phyloP scores from a whole-genome alignment of 92 coral and sea anemone genomes.

The Micromussa lordhowensis region DNA sequence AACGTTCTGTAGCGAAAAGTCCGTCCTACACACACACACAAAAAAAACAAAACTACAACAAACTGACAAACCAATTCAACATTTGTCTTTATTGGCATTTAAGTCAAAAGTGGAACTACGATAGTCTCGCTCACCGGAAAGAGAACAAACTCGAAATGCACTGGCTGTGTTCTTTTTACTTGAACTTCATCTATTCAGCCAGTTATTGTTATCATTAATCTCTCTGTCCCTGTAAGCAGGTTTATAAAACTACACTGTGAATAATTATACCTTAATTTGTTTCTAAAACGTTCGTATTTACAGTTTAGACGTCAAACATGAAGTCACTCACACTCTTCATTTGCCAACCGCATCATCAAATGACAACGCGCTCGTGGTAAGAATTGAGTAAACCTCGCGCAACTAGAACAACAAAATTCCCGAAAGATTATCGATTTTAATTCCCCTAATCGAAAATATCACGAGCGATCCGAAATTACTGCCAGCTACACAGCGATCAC shows the following conservation, averaged over 20 bases:
- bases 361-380: neutral
- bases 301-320: slow-evolving; percentile 7
- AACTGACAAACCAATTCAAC: neutral
- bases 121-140: neutral
- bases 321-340: neutral
- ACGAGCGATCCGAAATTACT: neutral
- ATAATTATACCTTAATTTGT: neutral
- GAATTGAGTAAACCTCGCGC: neutral
- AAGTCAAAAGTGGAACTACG: neutral
- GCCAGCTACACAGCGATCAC: neutral
- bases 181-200: neutral
- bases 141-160: neutral
- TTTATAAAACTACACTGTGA: neutral
- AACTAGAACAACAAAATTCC: neutral
- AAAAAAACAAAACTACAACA: neutral
- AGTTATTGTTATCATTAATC: neutral
- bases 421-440: neutral
- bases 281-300: slow-evolving; percentile 16
- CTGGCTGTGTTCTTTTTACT: neutral
- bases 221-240: neutral
- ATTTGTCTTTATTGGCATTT: neutral
- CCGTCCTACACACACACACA: neutral
- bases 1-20: neutral
- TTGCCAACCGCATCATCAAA: neutral
- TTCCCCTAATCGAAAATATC: neutral